Percentiles rank a stretch among this genome's conserved stretches.
Evolutionary conservation across 2,113 vertebrate species (phyloP).

Genomic region (Herpetotheres cachinnans): DNA sequence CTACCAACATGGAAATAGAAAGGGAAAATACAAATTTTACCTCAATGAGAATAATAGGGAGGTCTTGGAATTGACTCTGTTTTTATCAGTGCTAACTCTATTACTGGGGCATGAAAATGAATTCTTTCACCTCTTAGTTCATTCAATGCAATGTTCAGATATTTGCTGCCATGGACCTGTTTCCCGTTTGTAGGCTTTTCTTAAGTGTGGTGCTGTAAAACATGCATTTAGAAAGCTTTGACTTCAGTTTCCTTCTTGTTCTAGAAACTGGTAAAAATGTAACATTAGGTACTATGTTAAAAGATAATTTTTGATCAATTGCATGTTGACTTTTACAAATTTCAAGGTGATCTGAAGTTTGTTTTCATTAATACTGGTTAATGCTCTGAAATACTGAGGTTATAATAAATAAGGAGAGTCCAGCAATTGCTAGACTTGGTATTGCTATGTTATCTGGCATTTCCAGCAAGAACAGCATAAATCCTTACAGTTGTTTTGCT

Average conservation of each 20-base stretch:
- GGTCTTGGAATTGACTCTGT: background rate
- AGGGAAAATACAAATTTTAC: background rate
- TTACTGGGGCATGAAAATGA: background rate
- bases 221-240: background rate
- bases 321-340: background rate
- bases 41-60: background rate
- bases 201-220: background rate
- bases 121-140: background rate
- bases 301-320: background rate
- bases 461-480: background rate
- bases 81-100: background rate
- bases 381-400: background rate
- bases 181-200: background rate
- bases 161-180: background rate
- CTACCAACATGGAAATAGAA: background rate
- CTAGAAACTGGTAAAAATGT: background rate
- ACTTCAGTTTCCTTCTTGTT: background rate
- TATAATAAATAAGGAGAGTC: background rate
- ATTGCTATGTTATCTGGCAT: background rate
- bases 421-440: background rate
- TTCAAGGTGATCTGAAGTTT: background rate
- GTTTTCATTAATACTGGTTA: background rate
- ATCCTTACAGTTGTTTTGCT: background rate
- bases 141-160: background rate
- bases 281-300: background rate